Base-by-base conservation (phyloP, 2,797 vertebrate species). In the Crenichthys baileyi region DNA sequence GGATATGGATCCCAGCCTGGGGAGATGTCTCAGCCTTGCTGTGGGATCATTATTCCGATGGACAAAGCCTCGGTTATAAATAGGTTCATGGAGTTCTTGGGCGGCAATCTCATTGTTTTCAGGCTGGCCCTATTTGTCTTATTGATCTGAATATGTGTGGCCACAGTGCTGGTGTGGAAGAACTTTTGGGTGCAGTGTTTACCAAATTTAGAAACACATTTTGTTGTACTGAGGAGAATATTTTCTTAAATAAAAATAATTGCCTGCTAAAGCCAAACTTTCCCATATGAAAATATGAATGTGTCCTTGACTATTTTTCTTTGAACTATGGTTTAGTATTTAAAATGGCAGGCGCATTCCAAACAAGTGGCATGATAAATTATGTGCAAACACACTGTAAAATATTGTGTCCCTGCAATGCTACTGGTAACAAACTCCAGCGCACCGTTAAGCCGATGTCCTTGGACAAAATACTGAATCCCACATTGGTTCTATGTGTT, bases 11-110 rank as follows among this genome's bases (percentile, higher is more conserved):
- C 91, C 77, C 61, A 61, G 89, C 91, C 93, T 88, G 83, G 84
- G 92, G 94, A 89, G 92, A 87, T 89, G 88, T 89, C 88, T 90
- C 82, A 82, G 88, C 85, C 90, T 80, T 74, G 79, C 90, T 86
- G 81, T 84, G 85, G 86, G 92, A 95, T 95, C 93, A 94, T 95
- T 95, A 95, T 93, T 94, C 80, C 93, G 81, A 92, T 93, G 92
- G 91, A 94, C 91, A 91, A 90, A 91, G 89, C 89, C 84, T 82
- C 29, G 15, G 91, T 95, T 95, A 95, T 95, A 95, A 95, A 95
- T 95, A 94, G 94, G 86, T 87, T 89, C 90, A 91, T 92, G 87
- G 91, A 95, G 91, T 92, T 94, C 91, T 93, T 90, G 86, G 92
- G 89, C 79, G 78, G 88, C 74, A 81, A 83, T 89, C 88, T 88